Percentiles rank a stretch among this genome's conserved stretches.
Evolutionary conservation across 2,113 vertebrate genomes (phyloP).

Genomic region (Azemiops feae): DNA sequence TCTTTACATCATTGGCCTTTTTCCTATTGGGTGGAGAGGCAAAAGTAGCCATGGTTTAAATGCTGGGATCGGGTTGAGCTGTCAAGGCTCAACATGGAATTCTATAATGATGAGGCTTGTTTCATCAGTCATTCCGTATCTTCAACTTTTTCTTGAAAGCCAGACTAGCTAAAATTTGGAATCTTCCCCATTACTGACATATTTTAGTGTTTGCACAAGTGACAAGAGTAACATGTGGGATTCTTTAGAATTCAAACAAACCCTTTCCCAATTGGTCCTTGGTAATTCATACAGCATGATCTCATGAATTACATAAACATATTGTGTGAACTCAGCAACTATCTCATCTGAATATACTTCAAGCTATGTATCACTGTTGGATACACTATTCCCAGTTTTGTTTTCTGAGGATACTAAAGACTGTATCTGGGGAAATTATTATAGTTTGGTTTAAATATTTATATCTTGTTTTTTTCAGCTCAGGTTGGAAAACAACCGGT

Average conservation of each 20-base stretch:
- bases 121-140: not conserved
- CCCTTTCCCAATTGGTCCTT: not conserved
- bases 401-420: not conserved
- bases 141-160: not conserved
- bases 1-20: not conserved
- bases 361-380: not conserved
- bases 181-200: not conserved
- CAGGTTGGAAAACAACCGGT: not conserved
- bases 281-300: not conserved
- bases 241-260: not conserved
- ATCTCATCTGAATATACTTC: not conserved
- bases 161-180: not conserved
- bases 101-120: not conserved
- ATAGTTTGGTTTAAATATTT: not conserved
- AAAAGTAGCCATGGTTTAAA: not conserved
- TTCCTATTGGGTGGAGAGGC: not conserved
- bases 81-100: not conserved
- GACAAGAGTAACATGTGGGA: not conserved
- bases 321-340: not conserved
- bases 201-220: not conserved
- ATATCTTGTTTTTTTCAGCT: not conserved
- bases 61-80: not conserved
- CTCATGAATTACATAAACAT: not conserved
- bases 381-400: not conserved
- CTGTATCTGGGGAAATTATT: not conserved